phyloP scores from a whole-genome alignment of 2,797 vertebrate genomes.

The Steatocranus sp. region DNA sequence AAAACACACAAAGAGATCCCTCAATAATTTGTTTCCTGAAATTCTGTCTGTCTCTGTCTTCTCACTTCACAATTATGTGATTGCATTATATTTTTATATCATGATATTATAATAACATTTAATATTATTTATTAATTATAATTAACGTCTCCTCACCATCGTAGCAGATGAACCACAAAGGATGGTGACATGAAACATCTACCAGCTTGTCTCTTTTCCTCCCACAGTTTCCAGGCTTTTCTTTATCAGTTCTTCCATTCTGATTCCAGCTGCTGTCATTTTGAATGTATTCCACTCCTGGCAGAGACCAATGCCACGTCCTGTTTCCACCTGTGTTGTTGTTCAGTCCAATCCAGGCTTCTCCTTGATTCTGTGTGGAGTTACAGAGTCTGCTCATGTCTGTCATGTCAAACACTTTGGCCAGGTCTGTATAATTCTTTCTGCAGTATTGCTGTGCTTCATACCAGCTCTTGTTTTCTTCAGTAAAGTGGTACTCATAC shows the following conservation, averaged over 20 bases:
- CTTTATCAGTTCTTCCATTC: rapidly evolving
- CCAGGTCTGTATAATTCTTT: too few relatives aligned
- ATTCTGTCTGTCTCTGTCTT: rapidly evolving
- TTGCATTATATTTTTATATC: rapidly evolving
- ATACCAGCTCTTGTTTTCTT: rapidly evolving
- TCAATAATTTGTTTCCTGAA: background rate
- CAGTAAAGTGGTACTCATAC: too few relatives aligned
- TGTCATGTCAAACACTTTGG: too few relatives aligned
- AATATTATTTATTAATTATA: too few relatives aligned
- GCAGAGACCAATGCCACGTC: background rate
- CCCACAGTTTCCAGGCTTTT: rapidly evolving
- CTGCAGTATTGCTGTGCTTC: too few relatives aligned
- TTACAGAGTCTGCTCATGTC: background rate
- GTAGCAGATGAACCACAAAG: background rate
- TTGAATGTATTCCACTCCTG: rapidly evolving
- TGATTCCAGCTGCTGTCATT: rapidly evolving
- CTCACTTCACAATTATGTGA: rapidly evolving
- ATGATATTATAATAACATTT: background rate
- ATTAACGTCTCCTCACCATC: background rate
- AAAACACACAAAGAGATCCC: rapidly evolving
- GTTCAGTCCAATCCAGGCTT: background rate
- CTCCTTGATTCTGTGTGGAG: rapidly evolving
- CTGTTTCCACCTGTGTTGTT: background rate
- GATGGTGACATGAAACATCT: rapidly evolving
- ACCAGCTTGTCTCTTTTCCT: rapidly evolving